A percentile compares a stretch with the other conserved stretches of the same genome.
These are phyloP conservation scores for Raja brachyura DNA, from an alignment of 2,113 vertebrate genomes.

Conservation along the genomic window DNA sequence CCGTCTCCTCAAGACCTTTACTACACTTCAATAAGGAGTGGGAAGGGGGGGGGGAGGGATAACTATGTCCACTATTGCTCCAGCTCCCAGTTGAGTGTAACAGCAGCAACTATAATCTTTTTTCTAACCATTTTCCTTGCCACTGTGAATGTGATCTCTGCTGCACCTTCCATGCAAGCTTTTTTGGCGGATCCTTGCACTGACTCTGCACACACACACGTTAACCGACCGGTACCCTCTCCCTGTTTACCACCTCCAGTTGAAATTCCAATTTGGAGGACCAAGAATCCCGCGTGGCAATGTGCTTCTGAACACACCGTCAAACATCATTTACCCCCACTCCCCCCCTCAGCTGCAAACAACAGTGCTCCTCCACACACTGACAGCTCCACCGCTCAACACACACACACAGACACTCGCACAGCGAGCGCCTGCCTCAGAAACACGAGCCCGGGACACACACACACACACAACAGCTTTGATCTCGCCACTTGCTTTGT, in stretches of 20 bases:
- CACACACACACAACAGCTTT: not conserved
- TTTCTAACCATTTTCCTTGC: not conserved
- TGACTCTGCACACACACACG: not conserved
- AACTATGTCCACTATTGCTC: not conserved
- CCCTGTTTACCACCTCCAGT: no score
- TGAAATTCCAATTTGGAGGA: no score
- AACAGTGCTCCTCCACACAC: not conserved
- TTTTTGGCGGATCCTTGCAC: no score
- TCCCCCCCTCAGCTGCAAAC: not conserved
- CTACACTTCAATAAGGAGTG: not conserved
- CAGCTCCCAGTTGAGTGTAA: not conserved
- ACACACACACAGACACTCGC: no score
- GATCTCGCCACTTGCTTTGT: not conserved
- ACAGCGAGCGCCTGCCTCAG: not conserved
- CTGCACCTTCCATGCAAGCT: not conserved
- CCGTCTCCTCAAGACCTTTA: not conserved
- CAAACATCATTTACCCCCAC: not conserved
- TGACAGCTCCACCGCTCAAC: slow-evolving; percentile 18
- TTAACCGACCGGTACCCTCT: not conserved
- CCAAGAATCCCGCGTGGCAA: not conserved
- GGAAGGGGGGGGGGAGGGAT: not conserved
- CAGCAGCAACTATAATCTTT: not conserved
- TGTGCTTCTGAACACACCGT: not conserved
- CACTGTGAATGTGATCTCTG: not conserved
- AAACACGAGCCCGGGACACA: not conserved